Base-by-base conservation (phyloP, 23 tunicate species). In the Diplosoma virens region DNA sequence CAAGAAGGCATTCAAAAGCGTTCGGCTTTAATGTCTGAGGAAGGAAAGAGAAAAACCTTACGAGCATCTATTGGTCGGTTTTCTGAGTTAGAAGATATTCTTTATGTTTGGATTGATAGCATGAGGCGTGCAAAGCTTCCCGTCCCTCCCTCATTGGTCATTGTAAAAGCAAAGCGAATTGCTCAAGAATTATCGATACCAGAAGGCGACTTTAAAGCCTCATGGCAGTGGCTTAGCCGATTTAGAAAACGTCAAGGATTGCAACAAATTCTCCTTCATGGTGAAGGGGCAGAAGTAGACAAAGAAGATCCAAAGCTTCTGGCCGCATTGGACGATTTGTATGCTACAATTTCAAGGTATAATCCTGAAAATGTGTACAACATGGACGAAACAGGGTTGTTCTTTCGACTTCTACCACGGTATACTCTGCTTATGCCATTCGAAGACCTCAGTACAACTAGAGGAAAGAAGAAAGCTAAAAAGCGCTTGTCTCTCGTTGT, bases 361-460 rank as follows among this genome's bases (percentile, higher is more conserved):
- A 81, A 79, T 70, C 67, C 84, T 79, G 81, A 79, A 79, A 79
- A 79, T 79, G 84, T 79, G 60, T 79, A 79, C 30, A 79, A 70
- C 79, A 79, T 79, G 84, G 84, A 79, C 45, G 84, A 79, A 79
- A 79, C 84, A 70, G 84, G 67, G 79, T 71, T 79, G 63, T 79
- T 79, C 28, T 77, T 79, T 79, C 79, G 67, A 5, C 79, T 79
- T 32, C 64, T 73, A 70, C 84, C 81, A 3, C 73, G 78, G 26
- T 79, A 79, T 79, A 68, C 64, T 22, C 9, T 46, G 79, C 48
- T 79, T 31, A 50, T 56, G 78, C 47, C 79, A 79, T 33, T n/a
- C n/a, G n/a, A n/a, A n/a, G n/a, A n/a, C n/a, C n/a, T n/a, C n/a
- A n/a, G n/a, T n/a, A n/a, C n/a, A n/a, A n/a, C n/a, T n/a, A n/a